Evolutionary conservation across 2,888 invertebrate species (phyloP), one percentile per base, ranked within the genome.

Genomic region (Mythimna ferrago): DNA sequence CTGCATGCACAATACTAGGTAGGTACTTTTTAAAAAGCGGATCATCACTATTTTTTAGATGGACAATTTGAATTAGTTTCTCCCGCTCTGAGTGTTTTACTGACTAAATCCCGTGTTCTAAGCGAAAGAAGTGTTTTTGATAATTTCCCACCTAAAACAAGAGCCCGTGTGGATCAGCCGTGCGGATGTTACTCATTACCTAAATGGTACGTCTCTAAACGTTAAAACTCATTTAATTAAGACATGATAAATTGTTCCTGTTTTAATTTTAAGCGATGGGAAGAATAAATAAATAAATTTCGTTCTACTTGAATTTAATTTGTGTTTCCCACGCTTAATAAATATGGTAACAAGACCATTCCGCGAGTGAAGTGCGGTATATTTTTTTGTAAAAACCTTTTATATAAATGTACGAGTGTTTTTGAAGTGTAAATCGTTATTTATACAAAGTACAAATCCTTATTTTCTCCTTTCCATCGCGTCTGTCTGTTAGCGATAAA

Each of bases 291-390:
- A 44, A 66, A 73, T 51, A 51, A 57, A 57, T 51, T 56, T 38
- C 6, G 21, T 32, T 66, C 32, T n/a, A n/a, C 67, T 73, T 73
- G 58, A 73, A 58, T 44, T 76, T 58, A 67, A 60, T 67, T 73
- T 76, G 32, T 19, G 57, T 58, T 66, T 58, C 51, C 51, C 53
- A 16, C 41, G 14, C 38, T 38, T 56, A 56, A 75, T 73, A 65
- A 73, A 75, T 75, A 41, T 51, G 76, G 26, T 65, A 76, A 73
- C 38, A 51, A 75, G 64, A 32, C 7, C 11, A 65, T 51, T 73
- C 56, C 3, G 41, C 32, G n/a, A 48, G 16, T 35, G 21, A 73
- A 56, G 19, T 56, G 14, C 11, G 6, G 38, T 63, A 10, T 73
- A 38, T 73, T 48, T 61, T 26, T 64, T 48, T 10, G 75, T 38